A percentile compares a stretch with the other conserved stretches of the same genome.
Conservation (phyloP, 1,140 invertebrate genomes). For the Alviniconcha marisindica region DNA sequence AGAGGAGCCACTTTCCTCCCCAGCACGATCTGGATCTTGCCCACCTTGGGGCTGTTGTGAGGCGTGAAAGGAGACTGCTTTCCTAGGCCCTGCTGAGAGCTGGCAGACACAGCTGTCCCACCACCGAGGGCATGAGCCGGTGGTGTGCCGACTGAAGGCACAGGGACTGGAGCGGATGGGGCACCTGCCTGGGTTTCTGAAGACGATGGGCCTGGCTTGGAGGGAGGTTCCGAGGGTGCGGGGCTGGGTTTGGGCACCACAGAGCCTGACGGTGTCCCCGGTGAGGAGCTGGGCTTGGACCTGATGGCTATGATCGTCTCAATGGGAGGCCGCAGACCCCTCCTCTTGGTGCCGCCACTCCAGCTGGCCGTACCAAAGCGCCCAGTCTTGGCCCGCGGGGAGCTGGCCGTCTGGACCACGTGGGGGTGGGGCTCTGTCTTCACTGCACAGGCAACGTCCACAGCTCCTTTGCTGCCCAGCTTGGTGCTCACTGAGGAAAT, state of each 20-base stretch:
- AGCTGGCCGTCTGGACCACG: background rate
- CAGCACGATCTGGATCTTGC: constrained; percentile 36
- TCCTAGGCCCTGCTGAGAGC: too few relatives aligned
- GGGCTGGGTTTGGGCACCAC: background rate
- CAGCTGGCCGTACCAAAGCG: constrained; percentile 17
- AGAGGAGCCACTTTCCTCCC: constrained; percentile 29
- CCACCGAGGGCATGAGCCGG: too few relatives aligned
- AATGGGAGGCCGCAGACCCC: constrained; percentile 12
- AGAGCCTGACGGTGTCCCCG: background rate
- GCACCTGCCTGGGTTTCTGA: background rate
- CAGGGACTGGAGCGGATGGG: too few relatives aligned
- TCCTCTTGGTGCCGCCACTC: constrained; percentile 8
- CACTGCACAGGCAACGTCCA: background rate
- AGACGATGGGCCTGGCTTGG: background rate
- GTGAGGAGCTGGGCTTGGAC: background rate
- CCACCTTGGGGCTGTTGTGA: background rate
- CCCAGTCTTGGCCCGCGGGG: constrained; percentile 2
- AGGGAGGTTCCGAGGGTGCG: background rate
- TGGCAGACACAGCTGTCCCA: too few relatives aligned
- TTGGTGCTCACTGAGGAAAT: background rate
- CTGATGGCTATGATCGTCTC: constrained; percentile 15
- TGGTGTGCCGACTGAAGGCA: too few relatives aligned
- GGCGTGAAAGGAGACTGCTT: background rate
- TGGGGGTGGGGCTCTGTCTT: constrained; percentile 10
- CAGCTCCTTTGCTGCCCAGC: background rate